phyloP scores from a whole-genome alignment of 2,113 vertebrate species.

The Cyprinodon variegatus region DNA sequence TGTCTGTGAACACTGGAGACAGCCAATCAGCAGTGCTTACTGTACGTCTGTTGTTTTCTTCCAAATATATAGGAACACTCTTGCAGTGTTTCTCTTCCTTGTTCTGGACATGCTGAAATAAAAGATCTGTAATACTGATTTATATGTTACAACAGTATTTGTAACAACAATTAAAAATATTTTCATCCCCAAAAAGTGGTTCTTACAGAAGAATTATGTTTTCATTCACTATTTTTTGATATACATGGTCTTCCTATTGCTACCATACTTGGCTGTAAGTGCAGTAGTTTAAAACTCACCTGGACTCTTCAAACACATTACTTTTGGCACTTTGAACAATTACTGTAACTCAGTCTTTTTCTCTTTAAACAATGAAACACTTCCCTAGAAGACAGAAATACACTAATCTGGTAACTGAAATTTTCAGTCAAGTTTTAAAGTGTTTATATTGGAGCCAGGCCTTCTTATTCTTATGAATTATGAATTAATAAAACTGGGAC shows the following conservation, averaged over 20 bases:
- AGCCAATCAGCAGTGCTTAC: no score
- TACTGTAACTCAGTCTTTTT: background rate
- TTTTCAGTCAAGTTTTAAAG: background rate
- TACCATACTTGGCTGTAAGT: background rate
- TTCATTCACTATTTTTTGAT: no score
- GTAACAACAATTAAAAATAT: no score
- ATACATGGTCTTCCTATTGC: background rate
- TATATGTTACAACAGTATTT: no score
- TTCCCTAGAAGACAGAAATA: background rate
- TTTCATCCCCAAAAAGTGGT: no score
- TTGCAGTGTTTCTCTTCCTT: no score
- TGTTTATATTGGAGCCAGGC: background rate
- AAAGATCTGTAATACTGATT: no score
- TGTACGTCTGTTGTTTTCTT: no score
- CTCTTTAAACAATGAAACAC: background rate
- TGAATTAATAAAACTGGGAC: background rate
- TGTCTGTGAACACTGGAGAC: no score
- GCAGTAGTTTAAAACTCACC: background rate
- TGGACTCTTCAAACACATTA: background rate
- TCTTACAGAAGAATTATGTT: no score
- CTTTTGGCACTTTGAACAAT: background rate
- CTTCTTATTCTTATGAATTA: background rate
- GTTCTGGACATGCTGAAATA: no score
- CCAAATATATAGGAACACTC: no score
- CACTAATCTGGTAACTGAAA: background rate